phyloP scores from a whole-genome alignment of 2,113 vertebrate genomes.

The Sakesphorus luctuosus region DNA sequence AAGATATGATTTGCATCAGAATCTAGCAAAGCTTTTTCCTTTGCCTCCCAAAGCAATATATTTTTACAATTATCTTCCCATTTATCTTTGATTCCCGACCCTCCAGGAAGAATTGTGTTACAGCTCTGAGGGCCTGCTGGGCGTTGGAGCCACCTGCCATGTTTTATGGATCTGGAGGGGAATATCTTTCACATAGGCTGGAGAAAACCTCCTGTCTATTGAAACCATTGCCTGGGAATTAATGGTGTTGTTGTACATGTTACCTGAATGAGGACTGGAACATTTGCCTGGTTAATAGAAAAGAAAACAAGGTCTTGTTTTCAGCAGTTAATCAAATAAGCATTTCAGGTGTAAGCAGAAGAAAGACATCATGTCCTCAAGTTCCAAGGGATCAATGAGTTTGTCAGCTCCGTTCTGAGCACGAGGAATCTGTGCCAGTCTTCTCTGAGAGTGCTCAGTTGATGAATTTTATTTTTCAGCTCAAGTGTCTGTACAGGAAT shows the following conservation, averaged over 20 bases:
- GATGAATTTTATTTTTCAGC: not conserved
- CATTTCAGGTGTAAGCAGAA: not conserved
- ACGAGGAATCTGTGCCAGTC: fast-evolving
- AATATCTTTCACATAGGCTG: not conserved
- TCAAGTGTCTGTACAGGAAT: not conserved
- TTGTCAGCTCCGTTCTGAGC: not conserved
- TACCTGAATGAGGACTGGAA: conserved; percentile 25
- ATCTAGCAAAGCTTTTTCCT: conserved; percentile 50
- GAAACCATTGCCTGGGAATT: conserved; percentile 29
- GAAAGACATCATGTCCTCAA: not conserved
- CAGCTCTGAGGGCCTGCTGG: not conserved
- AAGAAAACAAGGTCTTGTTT: not conserved
- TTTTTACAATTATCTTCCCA: conserved; percentile 22
- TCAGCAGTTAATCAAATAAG: not conserved
- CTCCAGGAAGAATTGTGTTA: conserved; percentile 20
- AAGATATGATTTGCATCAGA: conserved; percentile 35
- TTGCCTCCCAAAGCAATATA: conserved; percentile 33
- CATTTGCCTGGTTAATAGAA: not conserved
- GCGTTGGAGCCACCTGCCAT: not conserved
- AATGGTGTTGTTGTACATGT: not conserved
- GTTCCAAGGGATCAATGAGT: not conserved
- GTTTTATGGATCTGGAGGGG: conserved; percentile 20
- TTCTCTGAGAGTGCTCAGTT: not conserved
- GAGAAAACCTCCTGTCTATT: conserved; percentile 21
- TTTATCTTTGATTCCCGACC: conserved; percentile 28